Evolutionary conservation across 2,888 invertebrate genomes (phyloP).

Genomic region (Nematopogon swammerdamellus): DNA sequence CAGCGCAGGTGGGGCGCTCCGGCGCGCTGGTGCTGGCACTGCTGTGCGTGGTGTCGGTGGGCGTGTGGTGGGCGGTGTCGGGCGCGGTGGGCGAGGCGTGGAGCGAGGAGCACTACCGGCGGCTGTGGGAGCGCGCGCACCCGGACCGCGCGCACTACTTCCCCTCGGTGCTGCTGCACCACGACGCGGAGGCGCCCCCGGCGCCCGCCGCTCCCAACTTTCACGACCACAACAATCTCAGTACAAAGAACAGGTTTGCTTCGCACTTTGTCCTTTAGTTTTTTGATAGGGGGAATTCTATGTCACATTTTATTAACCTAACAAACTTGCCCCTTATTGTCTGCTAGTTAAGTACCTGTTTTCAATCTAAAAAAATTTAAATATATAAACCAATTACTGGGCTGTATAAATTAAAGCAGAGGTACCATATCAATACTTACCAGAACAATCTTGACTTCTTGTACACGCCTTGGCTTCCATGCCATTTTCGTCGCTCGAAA

Average conservation of each 20-base stretch:
- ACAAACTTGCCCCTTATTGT: too few relatives aligned
- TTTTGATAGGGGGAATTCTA: too few relatives aligned
- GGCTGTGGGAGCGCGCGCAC: slow-evolving; percentile 44
- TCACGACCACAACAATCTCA: slow-evolving; percentile 50
- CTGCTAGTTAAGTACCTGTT: too few relatives aligned
- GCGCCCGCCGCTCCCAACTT: slow-evolving; percentile 18
- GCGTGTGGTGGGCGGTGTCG: slow-evolving; percentile 43
- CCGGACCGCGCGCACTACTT: slow-evolving; percentile 28
- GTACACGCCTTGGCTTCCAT: too few relatives aligned
- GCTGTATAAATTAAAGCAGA: too few relatives aligned
- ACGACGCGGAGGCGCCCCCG: slow-evolving; percentile 9
- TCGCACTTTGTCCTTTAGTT: too few relatives aligned
- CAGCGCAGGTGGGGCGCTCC: slow-evolving; percentile 14
- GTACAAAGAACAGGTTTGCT: slow-evolving; percentile 35
- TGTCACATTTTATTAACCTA: too few relatives aligned
- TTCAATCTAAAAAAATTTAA: too few relatives aligned
- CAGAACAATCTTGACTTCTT: too few relatives aligned
- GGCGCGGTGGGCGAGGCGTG: slow-evolving; percentile 38
- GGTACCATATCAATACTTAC: too few relatives aligned
- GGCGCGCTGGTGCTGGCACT: slow-evolving; percentile 30
- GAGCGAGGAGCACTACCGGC: slow-evolving; percentile 47
- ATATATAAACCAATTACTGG: too few relatives aligned
- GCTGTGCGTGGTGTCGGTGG: slow-evolving; percentile 33
- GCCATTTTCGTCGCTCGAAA: too few relatives aligned
- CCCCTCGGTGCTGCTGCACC: slow-evolving; percentile 13